phyloP scores from a whole-genome alignment of 2,888 invertebrate species.

The Watsonalla binaria region DNA sequence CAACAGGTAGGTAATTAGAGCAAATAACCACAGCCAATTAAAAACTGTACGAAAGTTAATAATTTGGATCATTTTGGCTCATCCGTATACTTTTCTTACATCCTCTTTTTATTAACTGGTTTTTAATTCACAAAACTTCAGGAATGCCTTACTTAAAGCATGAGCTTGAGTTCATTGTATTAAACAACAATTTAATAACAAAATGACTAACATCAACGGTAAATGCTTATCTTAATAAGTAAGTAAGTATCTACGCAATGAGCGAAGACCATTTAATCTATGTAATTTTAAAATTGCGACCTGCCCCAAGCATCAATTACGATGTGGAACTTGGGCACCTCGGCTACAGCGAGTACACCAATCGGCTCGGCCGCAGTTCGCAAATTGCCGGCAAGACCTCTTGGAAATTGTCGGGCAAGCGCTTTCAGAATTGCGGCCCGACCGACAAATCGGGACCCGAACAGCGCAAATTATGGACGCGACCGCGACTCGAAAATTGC shows the following conservation, averaged over 20 bases:
- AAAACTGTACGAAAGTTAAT: background rate
- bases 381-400: slow-evolving; percentile 64
- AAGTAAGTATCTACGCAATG: slow-evolving; percentile 21
- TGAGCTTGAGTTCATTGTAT: slow-evolving; percentile 41
- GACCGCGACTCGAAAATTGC: slow-evolving; percentile 62
- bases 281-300: slow-evolving; percentile 72
- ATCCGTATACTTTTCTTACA: slow-evolving; percentile 1
- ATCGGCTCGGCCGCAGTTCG: slow-evolving; percentile 49
- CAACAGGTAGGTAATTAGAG: slow-evolving; percentile 44
- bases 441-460: slow-evolving; percentile 61
- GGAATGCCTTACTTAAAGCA: slow-evolving; percentile 10
- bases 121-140: background rate
- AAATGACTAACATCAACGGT: slow-evolving; percentile 44
- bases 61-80: background rate
- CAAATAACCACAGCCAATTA: slow-evolving; percentile 30
- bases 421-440: slow-evolving; percentile 55
- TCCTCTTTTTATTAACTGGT: too few relatives aligned
- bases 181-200: slow-evolving; percentile 49
- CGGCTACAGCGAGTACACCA: slow-evolving; percentile 49
- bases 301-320: slow-evolving; percentile 68
- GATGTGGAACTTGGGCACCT: slow-evolving; percentile 45
- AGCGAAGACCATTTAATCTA: slow-evolving; percentile 64
- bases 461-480: slow-evolving; percentile 64
- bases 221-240: slow-evolving; percentile 38
- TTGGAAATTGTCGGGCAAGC: slow-evolving; percentile 59